phyloP scores from a whole-genome alignment of 1,140 invertebrate species.

The Calycopis cecrops region DNA sequence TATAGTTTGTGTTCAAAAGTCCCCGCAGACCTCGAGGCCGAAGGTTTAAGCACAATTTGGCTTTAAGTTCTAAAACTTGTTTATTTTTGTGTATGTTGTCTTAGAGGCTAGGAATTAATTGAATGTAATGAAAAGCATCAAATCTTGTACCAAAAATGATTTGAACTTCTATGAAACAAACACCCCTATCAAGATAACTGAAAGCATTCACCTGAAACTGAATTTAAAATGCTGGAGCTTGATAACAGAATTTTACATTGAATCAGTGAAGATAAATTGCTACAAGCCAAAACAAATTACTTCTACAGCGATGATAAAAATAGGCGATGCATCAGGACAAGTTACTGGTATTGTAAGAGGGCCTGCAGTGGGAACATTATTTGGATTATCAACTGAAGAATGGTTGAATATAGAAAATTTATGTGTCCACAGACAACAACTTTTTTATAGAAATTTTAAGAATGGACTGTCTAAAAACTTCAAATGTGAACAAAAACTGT shows the following conservation, averaged over 20 bases:
- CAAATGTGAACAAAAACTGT: constrained; percentile 53
- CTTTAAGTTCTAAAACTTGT: too few relatives aligned
- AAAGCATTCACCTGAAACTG: constrained; percentile 40
- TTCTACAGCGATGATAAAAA: constrained; percentile 48
- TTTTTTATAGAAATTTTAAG: constrained; percentile 65
- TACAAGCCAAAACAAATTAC: constrained; percentile 30
- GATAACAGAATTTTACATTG: constrained; percentile 52
- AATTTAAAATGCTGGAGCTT: constrained; percentile 48
- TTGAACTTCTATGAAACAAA: constrained; percentile 37
- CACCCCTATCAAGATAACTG: constrained; percentile 48
- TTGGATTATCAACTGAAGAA: constrained; percentile 45
- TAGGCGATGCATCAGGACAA: constrained; percentile 51
- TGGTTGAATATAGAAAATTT: constrained; percentile 57
- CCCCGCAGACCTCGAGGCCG: too few relatives aligned
- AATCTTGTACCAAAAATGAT: constrained; percentile 14
- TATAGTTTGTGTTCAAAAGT: too few relatives aligned
- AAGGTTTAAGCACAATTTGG: too few relatives aligned
- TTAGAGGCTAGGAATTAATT: not conserved
- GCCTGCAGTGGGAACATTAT: constrained; percentile 41
- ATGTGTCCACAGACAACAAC: constrained; percentile 39
- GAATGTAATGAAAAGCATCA: constrained; percentile 15
- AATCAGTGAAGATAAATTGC: constrained; percentile 60
- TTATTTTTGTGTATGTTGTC: too few relatives aligned
- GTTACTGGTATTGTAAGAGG: constrained; percentile 53
- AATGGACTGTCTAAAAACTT: constrained; percentile 48